Evolutionary conservation across 2,113 vertebrate species (phyloP).

Genomic region (Notechis scutatus): DNA sequence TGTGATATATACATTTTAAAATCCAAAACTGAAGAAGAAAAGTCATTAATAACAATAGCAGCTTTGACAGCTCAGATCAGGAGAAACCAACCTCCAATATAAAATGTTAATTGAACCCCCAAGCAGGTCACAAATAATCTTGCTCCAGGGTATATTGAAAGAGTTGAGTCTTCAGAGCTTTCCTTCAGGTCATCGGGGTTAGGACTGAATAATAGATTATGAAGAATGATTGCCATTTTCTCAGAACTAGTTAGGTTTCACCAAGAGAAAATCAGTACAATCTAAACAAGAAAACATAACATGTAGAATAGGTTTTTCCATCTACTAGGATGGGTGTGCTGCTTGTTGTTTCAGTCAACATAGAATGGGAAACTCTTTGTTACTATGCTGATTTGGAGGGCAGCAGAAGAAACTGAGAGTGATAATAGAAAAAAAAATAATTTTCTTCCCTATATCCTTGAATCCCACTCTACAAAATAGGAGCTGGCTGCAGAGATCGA

Average conservation of each 20-base stretch:
- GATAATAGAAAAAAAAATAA: no score
- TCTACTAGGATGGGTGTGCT: neutral
- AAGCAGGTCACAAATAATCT: neutral
- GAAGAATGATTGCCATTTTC: neutral
- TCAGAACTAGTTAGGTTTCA: neutral
- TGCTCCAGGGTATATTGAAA: neutral
- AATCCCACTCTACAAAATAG: neutral
- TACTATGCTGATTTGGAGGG: neutral
- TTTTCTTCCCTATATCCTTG: no score
- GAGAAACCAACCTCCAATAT: neutral
- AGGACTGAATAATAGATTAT: neutral
- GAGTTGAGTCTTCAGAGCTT: neutral
- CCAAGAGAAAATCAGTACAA: neutral
- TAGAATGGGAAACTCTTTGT: neutral
- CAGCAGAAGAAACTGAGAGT: neutral
- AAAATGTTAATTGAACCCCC: neutral
- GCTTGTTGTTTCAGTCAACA: neutral
- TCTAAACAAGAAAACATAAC: neutral
- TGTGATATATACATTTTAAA: neutral
- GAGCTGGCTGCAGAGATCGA: neutral
- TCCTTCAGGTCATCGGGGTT: neutral
- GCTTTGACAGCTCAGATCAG: neutral
- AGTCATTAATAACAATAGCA: neutral
- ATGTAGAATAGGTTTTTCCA: neutral
- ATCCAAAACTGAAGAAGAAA: neutral